These are phyloP conservation scores for Hippopotamus amphibius DNA, from an alignment of 2,113 vertebrate genomes.

Conservation along the genomic window DNA sequence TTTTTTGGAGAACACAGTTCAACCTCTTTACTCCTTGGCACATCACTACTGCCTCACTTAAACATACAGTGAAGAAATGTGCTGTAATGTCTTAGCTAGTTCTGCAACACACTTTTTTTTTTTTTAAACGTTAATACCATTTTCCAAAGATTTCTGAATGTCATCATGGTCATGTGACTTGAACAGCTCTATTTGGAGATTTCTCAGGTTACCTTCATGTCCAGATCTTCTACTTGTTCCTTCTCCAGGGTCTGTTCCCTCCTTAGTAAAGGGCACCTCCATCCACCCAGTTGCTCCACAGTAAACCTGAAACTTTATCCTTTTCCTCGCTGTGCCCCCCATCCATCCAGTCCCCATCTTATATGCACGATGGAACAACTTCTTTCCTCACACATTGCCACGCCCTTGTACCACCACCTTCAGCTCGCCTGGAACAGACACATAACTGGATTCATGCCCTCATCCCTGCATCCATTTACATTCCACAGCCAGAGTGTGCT, in stretches of 20 bases:
- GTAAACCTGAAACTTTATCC: background rate
- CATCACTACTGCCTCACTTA: background rate
- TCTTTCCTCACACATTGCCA: background rate
- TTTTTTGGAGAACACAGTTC: background rate
- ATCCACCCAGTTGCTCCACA: background rate
- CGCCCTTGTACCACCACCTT: background rate
- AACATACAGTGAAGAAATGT: background rate
- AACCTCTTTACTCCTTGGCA: background rate
- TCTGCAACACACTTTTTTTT: background rate
- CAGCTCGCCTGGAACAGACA: background rate
- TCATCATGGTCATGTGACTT: background rate
- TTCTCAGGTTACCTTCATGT: background rate
- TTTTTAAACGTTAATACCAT: background rate
- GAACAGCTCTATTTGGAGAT: background rate
- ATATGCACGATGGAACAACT: too few species aligned
- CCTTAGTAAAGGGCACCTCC: background rate
- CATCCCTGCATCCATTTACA: background rate
- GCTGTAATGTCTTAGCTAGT: background rate
- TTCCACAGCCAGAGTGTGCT: background rate
- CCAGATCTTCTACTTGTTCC: background rate
- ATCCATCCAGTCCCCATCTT: background rate
- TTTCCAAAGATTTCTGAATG: background rate
- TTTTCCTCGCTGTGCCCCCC: fast-evolving
- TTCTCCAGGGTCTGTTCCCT: background rate
- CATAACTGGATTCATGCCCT: background rate